Conservation (phyloP, 2,888 invertebrate genomes). For the Ormyrus thymus region DNA sequence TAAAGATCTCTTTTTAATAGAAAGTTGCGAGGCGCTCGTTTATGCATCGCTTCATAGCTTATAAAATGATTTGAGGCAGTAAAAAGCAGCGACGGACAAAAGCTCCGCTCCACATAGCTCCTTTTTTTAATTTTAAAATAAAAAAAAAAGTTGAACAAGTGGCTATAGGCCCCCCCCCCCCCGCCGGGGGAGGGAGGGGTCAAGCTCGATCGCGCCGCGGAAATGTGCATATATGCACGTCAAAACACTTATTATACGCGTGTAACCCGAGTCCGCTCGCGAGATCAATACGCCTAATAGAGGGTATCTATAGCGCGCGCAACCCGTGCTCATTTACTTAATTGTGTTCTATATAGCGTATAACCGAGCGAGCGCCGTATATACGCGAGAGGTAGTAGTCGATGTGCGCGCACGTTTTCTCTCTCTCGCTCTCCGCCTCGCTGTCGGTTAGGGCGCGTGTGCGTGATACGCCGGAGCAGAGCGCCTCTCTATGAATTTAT, state of each 20-base stretch:
- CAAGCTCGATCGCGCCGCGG: conserved; percentile 52
- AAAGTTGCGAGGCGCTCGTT: conserved; percentile 26
- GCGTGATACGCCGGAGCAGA: background rate
- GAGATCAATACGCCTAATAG: conserved; percentile 75
- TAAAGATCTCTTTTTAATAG: conserved; percentile 36
- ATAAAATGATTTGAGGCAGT: background rate
- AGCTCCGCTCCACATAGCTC: too few relatives aligned
- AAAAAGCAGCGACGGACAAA: too few relatives aligned
- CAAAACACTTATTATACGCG: conserved; percentile 72
- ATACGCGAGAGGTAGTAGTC: background rate
- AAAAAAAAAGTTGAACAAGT: too few relatives aligned
- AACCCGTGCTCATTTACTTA: conserved; percentile 75
- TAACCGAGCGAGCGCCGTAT: conserved; percentile 9
- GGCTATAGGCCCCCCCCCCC: too few relatives aligned
- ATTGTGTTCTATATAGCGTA: conserved; percentile 69
- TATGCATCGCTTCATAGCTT: conserved; percentile 24
- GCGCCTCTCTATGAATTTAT: conserved; percentile 2
- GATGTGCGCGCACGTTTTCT: background rate
- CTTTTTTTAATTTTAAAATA: too few relatives aligned
- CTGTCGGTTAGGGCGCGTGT: conserved; percentile 14
- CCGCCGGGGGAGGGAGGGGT: conserved; percentile 41
- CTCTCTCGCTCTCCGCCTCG: background rate
- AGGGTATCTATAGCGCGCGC: conserved; percentile 73
- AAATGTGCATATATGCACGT: conserved; percentile 69
- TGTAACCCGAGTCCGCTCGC: conserved; percentile 70